phyloP scores from a whole-genome alignment of 35 echinoderm and acorn worm species.

The Heliocidaris tuberculata region DNA sequence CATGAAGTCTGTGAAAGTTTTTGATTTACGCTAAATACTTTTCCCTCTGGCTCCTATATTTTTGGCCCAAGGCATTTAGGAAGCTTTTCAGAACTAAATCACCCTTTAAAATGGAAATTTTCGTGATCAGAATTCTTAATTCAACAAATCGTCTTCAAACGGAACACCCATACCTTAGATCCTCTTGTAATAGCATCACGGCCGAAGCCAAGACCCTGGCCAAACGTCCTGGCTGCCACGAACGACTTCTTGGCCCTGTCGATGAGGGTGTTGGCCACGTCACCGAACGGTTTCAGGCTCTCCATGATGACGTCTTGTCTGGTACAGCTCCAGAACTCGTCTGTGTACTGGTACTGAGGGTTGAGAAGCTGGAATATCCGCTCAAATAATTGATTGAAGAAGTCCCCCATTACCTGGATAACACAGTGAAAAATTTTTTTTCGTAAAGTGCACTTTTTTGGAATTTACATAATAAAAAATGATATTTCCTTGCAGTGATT shows the following conservation, averaged over 20 bases:
- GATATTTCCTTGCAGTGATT: too few relatives aligned
- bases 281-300: constrained; percentile 80
- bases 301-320: constrained; percentile 56
- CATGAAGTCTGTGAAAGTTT: too few relatives aligned
- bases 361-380: constrained; percentile 86
- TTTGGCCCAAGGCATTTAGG: too few relatives aligned
- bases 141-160: too few relatives aligned
- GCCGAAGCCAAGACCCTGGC: constrained; percentile 80
- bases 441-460: too few relatives aligned
- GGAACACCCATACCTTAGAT: constrained; percentile 66
- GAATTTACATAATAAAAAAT: too few relatives aligned
- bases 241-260: constrained; percentile 70
- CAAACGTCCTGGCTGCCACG: constrained; percentile 85
- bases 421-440: too few relatives aligned
- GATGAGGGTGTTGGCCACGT: constrained; percentile 71
- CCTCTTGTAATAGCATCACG: constrained; percentile 71
- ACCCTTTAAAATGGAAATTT: too few relatives aligned
- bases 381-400: constrained; percentile 82
- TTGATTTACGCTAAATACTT: too few relatives aligned
- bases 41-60: too few relatives aligned
- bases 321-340: constrained; percentile 77
- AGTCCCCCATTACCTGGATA: constrained; percentile 77
- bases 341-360: constrained; percentile 61
- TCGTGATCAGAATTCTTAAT: too few relatives aligned
- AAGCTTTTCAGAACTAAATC: too few relatives aligned